phyloP scores from a whole-genome alignment of 2,888 invertebrate genomes.

The Lordiphosa fenestrarum region DNA sequence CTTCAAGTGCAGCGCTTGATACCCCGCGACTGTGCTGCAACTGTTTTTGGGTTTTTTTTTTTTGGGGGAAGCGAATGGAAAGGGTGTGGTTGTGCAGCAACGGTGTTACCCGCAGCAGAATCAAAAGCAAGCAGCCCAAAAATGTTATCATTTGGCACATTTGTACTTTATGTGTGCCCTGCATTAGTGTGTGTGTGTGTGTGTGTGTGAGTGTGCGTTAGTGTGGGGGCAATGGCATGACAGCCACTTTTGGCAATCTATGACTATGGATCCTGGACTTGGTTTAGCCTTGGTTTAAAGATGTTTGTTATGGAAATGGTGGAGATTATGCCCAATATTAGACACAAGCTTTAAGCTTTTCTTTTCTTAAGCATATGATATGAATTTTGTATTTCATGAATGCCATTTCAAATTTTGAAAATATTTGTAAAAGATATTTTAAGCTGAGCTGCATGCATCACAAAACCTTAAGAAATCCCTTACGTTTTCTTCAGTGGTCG shows the following conservation, averaged over 20 bases:
- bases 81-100: background rate
- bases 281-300: conserved; percentile 3
- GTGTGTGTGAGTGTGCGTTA: conserved; percentile 2
- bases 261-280: conserved; percentile 5
- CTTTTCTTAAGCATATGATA: too few relatives aligned
- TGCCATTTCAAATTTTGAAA: too few relatives aligned
- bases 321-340: too few relatives aligned
- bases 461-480: too few relatives aligned
- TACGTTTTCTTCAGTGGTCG: too few relatives aligned
- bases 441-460: too few relatives aligned
- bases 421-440: too few relatives aligned
- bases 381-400: too few relatives aligned
- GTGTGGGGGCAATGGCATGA: conserved; percentile 8
- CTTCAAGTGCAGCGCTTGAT: too few relatives aligned
- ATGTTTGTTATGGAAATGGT: background rate
- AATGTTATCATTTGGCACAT: conserved; percentile 65
- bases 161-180: conserved; percentile 44
- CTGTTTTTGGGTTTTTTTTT: background rate
- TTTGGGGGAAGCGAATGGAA: too few relatives aligned
- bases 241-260: conserved; percentile 15
- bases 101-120: conserved; percentile 1
- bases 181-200: conserved; percentile 1
- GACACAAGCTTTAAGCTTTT: too few relatives aligned
- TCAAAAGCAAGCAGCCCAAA: conserved; percentile 25
- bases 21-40: conserved; percentile 1